These are phyloP conservation scores for Ceratina calcarata DNA, from an alignment of 1,140 invertebrate species.

Conservation along the genomic window DNA sequence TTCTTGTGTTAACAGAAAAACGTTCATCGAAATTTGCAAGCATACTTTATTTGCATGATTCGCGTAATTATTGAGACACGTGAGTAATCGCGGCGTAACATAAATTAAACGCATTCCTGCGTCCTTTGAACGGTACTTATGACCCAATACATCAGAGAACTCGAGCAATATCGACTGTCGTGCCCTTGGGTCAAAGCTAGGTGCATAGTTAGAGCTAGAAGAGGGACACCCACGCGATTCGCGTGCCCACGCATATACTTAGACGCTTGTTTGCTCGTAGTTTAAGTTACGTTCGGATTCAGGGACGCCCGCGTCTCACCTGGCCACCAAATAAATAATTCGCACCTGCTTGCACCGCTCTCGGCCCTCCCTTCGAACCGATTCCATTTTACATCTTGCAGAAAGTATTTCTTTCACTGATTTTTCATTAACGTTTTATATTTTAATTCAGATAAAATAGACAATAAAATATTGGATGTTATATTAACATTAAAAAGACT, in stretches of 20 bases:
- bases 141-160: conserved; percentile 25
- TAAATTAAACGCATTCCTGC: too few species aligned
- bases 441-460: neutral
- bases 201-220: conserved; percentile 40
- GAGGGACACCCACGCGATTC: conserved; percentile 54
- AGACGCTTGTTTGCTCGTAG: conserved; percentile 27
- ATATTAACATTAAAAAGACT: too few species aligned
- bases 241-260: conserved; percentile 48
- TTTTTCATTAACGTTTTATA: too few species aligned
- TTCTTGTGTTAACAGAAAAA: too few species aligned
- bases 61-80: too few species aligned
- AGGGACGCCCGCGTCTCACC: conserved; percentile 53
- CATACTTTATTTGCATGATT: too few species aligned
- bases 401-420: too few species aligned
- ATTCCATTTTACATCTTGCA: neutral
- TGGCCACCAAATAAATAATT: conserved; percentile 43
- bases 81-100: too few species aligned
- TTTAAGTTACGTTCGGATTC: conserved; percentile 57
- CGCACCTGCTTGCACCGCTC: conserved; percentile 38
- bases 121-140: too few species aligned
- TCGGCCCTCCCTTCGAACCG: neutral
- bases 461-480: too few species aligned
- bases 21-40: too few species aligned
- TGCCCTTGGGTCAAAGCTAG: conserved; percentile 65
- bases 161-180: conserved; percentile 34